phyloP scores from a whole-genome alignment of 92 coral and sea anemone species.

The Zoanthus sociatus region DNA sequence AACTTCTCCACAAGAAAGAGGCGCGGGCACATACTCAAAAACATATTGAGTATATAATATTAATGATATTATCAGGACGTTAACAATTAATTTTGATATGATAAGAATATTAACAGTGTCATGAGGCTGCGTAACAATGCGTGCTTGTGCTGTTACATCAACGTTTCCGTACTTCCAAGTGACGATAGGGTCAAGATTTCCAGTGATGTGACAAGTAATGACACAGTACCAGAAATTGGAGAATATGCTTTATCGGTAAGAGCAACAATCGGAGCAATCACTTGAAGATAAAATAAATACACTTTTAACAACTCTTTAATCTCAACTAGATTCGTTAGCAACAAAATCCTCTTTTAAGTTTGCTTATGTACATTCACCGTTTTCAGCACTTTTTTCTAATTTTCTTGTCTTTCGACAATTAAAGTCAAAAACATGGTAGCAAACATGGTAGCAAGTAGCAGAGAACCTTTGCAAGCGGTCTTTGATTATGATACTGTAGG shows the following conservation, averaged over 20 bases:
- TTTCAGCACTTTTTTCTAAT: too few species aligned
- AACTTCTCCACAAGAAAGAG: neutral
- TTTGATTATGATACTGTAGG: too few species aligned
- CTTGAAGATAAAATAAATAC: neutral
- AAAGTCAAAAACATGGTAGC: too few species aligned
- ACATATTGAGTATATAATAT: neutral
- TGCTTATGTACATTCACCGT: too few species aligned
- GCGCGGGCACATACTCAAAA: neutral
- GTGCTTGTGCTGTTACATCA: neutral
- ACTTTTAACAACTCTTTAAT: neutral
- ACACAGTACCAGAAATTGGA: neutral
- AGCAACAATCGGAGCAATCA: neutral
- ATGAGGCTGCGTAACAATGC: neutral
- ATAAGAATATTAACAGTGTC: neutral
- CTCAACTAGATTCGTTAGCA: too few species aligned
- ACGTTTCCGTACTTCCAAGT: neutral
- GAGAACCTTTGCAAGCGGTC: too few species aligned
- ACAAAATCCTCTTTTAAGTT: too few species aligned
- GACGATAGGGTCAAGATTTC: neutral
- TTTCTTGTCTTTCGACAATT: too few species aligned
- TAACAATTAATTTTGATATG: neutral
- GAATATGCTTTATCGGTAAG: neutral
- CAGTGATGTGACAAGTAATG: neutral
- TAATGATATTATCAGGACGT: neutral
- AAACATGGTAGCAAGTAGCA: too few species aligned